These are phyloP conservation scores for Picus viridis DNA, from an alignment of 2,797 vertebrate genomes.

Conservation along the genomic window DNA sequence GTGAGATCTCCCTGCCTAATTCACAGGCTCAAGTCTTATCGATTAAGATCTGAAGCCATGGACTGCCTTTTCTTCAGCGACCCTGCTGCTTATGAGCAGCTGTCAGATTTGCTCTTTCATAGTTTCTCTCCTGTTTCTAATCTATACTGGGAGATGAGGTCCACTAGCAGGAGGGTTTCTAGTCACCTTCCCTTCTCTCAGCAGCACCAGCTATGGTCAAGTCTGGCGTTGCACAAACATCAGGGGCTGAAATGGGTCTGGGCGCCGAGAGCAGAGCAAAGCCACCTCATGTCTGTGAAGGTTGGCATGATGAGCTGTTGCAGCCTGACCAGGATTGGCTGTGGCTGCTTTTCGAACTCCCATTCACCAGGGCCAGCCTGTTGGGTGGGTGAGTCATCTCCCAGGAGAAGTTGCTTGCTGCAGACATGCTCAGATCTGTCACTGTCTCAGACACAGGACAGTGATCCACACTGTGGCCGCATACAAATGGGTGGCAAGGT, in stretches of 20 bases:
- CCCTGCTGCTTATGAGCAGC: background rate
- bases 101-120: background rate
- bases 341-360: background rate
- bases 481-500: background rate
- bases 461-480: background rate
- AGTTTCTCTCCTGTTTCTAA: background rate
- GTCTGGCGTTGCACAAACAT: background rate
- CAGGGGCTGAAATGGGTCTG: background rate
- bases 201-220: background rate
- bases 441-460: background rate
- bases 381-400: background rate
- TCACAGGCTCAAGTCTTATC: background rate
- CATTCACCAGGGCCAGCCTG: background rate
- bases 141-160: background rate
- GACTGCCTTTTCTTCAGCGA: background rate
- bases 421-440: background rate
- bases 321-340: background rate
- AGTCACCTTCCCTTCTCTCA: background rate
- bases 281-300: background rate
- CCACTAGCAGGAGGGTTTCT: background rate
- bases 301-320: accelerated
- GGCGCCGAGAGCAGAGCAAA: background rate
- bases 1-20: background rate
- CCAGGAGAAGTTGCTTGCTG: background rate
- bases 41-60: background rate